phyloP scores from a whole-genome alignment of 2,113 vertebrate species.

The Melanerpes aurifrons region DNA sequence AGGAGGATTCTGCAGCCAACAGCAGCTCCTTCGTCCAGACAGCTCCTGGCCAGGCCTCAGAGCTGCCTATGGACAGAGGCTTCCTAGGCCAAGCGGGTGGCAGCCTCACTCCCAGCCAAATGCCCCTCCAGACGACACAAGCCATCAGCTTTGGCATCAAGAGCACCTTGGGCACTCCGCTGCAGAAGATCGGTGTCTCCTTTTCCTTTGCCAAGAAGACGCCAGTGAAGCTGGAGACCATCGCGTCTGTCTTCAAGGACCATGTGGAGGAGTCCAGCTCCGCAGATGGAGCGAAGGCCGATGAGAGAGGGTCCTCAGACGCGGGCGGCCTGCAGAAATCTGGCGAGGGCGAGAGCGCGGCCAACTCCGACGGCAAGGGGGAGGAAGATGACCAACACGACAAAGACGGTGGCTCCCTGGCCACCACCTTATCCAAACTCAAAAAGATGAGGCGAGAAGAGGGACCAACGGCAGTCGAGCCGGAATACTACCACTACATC shows the following conservation, averaged over 20 bases:
- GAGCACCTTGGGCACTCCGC: conserved; percentile 74
- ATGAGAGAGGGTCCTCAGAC: conserved; percentile 78
- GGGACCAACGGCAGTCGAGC: conserved; percentile 84
- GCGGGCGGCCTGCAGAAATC: conserved; percentile 64
- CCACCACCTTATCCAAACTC: conserved; percentile 91
- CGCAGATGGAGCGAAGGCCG: conserved; percentile 83
- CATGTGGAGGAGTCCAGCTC: conserved; percentile 84
- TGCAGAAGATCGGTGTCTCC: conserved; percentile 93
- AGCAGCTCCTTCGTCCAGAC: conserved; percentile 52
- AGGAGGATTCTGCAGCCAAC: conserved; percentile 71
- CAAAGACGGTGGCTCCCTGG: conserved; percentile 86
- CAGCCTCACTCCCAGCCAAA: conserved; percentile 25
- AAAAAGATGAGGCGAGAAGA: conserved; percentile 97
- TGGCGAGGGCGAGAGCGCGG: conserved; percentile 77
- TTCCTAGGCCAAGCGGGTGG: conserved; percentile 56
- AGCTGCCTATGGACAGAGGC: conserved; percentile 67
- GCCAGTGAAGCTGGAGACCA: conserved; percentile 93
- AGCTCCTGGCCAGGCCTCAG: conserved; percentile 38
- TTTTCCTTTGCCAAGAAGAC: conserved; percentile 98
- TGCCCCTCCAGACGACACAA: conserved; percentile 66
- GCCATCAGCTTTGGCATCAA: conserved; percentile 85
- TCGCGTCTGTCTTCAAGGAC: conserved; percentile 94
- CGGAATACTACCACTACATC: conserved; percentile 96
- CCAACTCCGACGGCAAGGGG: conserved; percentile 68
- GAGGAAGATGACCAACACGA: conserved; percentile 77